These are phyloP conservation scores for Probaryconus sp. DNA, from an alignment of 1,140 invertebrate species.

Conservation along the genomic window DNA sequence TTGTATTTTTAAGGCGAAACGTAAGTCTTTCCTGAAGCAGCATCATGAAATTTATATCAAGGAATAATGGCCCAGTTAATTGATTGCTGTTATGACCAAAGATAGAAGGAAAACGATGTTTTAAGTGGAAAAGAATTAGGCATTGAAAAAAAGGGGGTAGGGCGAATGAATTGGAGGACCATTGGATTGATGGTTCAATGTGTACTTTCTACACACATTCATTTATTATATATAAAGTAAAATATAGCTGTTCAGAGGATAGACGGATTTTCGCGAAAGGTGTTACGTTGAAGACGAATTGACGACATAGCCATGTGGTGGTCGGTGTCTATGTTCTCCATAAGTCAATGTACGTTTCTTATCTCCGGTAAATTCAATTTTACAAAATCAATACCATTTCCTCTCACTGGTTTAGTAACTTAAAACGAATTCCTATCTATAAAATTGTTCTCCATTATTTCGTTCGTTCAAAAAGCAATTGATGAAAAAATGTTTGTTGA, in stretches of 20 bases:
- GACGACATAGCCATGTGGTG: conserved; percentile 69
- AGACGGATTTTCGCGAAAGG: conserved; percentile 64
- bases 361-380: conserved; percentile 10
- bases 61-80: conserved; percentile 26
- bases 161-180: conserved; percentile 67
- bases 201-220: conserved; percentile 60
- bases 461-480: too few species aligned
- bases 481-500: too few species aligned
- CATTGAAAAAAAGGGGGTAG: conserved; percentile 15
- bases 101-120: conserved; percentile 20
- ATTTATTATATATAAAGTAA: conserved; percentile 71
- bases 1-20: conserved; percentile 37
- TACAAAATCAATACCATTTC: conserved; percentile 17
- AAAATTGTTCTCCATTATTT: too few species aligned
- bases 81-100: conserved; percentile 23
- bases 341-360: conserved; percentile 69
- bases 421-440: too few species aligned
- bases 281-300: conserved; percentile 72
- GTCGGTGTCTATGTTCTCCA: conserved; percentile 65
- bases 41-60: conserved; percentile 35
- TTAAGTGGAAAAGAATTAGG: not conserved
- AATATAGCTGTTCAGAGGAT: conserved; percentile 68
- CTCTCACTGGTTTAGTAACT: conserved; percentile 3
- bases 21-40: conserved; percentile 6
- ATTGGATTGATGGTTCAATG: conserved; percentile 66